Percentiles rank a stretch among this genome's conserved stretches.
Conservation (phyloP, 35 echinoderm and acorn worm species). For the Anneissia japonica region DNA sequence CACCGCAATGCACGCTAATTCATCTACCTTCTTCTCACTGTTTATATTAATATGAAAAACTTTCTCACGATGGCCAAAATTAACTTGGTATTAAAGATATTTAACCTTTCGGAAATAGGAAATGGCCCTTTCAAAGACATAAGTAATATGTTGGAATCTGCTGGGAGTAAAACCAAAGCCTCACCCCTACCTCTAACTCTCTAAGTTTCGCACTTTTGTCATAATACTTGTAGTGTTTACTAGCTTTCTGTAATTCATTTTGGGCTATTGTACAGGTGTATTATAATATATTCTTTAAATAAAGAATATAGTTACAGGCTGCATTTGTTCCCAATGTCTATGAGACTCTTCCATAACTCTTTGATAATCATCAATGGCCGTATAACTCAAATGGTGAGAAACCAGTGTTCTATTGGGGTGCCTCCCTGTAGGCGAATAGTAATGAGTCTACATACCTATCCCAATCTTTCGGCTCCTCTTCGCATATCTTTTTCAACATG, state of each 20-base stretch:
- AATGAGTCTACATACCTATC: too few relatives aligned
- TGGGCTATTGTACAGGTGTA: constrained; percentile 24
- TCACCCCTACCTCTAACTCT: constrained; percentile 36
- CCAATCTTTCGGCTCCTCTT: too few relatives aligned
- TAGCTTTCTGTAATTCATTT: background rate
- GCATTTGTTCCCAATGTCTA: constrained; percentile 27
- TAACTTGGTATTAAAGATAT: constrained; percentile 9
- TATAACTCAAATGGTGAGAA: constrained; percentile 61
- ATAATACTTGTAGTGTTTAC: constrained; percentile 23
- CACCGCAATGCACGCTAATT: background rate
- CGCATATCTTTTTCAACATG: too few relatives aligned
- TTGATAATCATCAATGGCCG: constrained; percentile 58
- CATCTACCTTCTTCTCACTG: background rate
- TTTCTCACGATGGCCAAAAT: constrained; percentile 18
- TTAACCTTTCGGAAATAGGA: background rate
- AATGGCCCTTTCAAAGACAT: constrained; percentile 35
- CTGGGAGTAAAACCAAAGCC: constrained; percentile 24
- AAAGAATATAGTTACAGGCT: constrained; percentile 35
- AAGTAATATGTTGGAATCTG: constrained; percentile 22
- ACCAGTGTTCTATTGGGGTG: constrained; percentile 31
- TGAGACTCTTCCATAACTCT: constrained; percentile 42
- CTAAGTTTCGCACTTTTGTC: constrained; percentile 25
- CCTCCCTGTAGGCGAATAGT: constrained; percentile 50
- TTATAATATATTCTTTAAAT: constrained; percentile 10
- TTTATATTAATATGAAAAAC: constrained; percentile 28